phyloP scores from a whole-genome alignment of 2,797 vertebrate genomes.

The Luscinia luscinia region DNA sequence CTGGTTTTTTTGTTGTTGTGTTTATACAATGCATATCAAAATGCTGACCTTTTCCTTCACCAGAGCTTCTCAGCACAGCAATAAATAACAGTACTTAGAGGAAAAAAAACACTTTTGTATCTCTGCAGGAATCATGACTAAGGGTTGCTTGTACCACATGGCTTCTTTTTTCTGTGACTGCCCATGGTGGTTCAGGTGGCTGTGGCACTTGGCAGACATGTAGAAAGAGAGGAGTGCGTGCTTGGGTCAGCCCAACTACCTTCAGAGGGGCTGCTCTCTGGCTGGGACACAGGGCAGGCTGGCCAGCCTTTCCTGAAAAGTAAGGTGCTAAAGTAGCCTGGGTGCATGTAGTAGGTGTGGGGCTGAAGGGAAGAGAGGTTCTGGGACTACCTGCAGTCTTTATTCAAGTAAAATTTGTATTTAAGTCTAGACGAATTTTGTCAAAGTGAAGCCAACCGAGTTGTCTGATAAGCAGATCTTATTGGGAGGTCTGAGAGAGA shows the following conservation, averaged over 20 bases:
- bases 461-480: neutral
- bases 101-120: neutral
- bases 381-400: neutral
- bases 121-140: neutral
- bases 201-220: neutral
- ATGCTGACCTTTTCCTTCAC: constrained; percentile 3
- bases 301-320: neutral
- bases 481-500: neutral
- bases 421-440: neutral
- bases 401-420: neutral
- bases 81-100: constrained; percentile 24
- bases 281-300: neutral
- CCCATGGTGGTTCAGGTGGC: neutral
- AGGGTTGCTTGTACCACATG: neutral
- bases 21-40: constrained; percentile 2
- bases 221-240: neutral
- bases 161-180: neutral
- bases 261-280: neutral
- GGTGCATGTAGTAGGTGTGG: fast-evolving
- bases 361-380: neutral
- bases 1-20: neutral
- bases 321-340: neutral
- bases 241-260: neutral
- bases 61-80: neutral
- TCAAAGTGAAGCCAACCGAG: neutral